These are phyloP conservation scores for Onychostruthus taczanowskii DNA, from an alignment of 2,113 vertebrate species.

Conservation along the genomic window DNA sequence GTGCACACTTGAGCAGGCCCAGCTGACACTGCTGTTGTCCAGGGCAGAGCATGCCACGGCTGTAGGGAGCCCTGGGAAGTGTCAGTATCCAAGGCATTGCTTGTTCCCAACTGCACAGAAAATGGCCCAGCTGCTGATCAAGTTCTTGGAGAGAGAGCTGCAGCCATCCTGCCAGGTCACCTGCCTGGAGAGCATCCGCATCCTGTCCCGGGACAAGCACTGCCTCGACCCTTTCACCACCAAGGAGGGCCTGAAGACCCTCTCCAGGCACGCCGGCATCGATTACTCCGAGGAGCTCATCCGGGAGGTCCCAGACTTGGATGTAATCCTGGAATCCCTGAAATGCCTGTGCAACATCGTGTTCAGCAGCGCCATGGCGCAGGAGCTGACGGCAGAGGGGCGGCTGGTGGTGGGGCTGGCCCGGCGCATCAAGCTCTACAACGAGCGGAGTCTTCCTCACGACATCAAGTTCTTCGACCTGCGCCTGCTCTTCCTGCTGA, in stretches of 20 bases:
- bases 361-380: conserved; percentile 81
- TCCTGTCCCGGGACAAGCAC: conserved; percentile 86
- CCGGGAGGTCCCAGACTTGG: conserved; percentile 78
- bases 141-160: conserved; percentile 80
- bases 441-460: conserved; percentile 75
- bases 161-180: conserved; percentile 84
- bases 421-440: conserved; percentile 80
- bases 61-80: neutral
- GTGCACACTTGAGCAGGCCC: neutral
- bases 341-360: conserved; percentile 93
- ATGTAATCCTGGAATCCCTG: conserved; percentile 85
- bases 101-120: conserved; percentile 66
- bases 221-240: conserved; percentile 81
- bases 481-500: conserved; percentile 89
- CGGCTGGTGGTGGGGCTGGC: conserved; percentile 80
- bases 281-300: conserved; percentile 24
- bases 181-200: conserved; percentile 89
- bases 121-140: conserved; percentile 82
- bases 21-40: rapidly evolving
- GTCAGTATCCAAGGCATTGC: rapidly evolving
- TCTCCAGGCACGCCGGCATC: conserved; percentile 78
- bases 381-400: conserved; percentile 78
- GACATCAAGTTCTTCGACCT: conserved; percentile 89
- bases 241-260: conserved; percentile 76
- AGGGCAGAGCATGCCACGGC: neutral